Conservation (phyloP, 2,797 vertebrate species). For the Momotus momota region DNA sequence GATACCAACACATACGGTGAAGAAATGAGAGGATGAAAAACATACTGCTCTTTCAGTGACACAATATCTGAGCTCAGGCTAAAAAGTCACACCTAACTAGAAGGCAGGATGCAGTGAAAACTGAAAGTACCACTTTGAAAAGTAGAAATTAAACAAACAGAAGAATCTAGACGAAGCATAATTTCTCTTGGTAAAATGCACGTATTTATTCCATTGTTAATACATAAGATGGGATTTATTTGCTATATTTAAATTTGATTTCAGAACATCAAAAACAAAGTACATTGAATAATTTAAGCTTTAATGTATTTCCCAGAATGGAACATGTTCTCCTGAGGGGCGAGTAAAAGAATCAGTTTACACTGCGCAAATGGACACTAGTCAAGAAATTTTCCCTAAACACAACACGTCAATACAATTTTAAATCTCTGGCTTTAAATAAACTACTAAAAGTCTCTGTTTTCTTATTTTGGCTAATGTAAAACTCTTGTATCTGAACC, state of each 20-base stretch:
- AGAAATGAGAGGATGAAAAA: neutral
- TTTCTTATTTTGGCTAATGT: constrained; percentile 31
- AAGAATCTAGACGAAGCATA: neutral
- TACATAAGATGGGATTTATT: constrained; percentile 52
- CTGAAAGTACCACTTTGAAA: neutral
- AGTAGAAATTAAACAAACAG: neutral
- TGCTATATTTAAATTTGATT: constrained; percentile 45
- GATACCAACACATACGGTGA: neutral
- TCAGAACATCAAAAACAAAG: constrained; percentile 41
- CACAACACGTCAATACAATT: constrained; percentile 9
- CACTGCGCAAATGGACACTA: constrained; percentile 27
- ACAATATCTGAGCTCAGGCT: neutral
- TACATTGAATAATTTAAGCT: constrained; percentile 45
- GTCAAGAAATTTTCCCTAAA: constrained; percentile 15
- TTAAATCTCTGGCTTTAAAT: neutral
- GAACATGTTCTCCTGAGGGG: neutral
- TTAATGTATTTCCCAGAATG: constrained; percentile 60
- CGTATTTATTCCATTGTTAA: constrained; percentile 45
- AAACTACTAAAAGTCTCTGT: neutral
- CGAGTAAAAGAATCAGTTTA: constrained; percentile 34
- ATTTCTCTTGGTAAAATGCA: neutral
- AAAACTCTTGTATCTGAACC: constrained; percentile 54
- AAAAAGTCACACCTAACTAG: neutral
- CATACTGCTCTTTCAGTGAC: neutral
- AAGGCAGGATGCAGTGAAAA: neutral